Conservation (phyloP, 2,797 vertebrate species). For the Chelidonichthys spinosus region DNA sequence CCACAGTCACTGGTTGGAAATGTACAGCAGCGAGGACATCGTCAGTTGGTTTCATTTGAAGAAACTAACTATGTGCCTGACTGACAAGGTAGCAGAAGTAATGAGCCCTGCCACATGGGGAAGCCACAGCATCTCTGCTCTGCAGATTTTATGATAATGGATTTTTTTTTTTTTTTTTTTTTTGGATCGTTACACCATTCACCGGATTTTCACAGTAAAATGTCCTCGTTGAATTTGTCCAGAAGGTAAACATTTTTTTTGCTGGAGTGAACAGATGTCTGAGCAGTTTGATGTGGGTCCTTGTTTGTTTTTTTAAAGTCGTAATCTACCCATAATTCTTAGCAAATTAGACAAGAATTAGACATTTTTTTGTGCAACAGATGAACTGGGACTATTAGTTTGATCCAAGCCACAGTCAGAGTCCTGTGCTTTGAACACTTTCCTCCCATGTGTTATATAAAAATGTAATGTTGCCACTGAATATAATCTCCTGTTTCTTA, state of each 20-base stretch:
- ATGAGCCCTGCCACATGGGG: background rate
- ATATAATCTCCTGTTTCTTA: background rate
- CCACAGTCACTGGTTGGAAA: background rate
- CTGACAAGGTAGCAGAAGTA: constrained; percentile 4
- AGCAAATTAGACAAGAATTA: background rate
- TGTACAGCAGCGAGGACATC: background rate
- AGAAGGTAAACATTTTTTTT: background rate
- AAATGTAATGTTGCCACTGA: background rate
- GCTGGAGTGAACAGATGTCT: background rate
- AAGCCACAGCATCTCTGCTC: background rate
- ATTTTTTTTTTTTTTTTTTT: background rate
- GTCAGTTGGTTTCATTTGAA: background rate
- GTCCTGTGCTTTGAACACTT: background rate
- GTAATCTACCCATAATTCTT: background rate
- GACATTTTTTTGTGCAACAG: background rate
- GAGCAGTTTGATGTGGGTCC: background rate
- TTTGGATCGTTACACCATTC: background rate
- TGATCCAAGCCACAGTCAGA: background rate
- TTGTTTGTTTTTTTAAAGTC: background rate
- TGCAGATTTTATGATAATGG: constrained; percentile 10
- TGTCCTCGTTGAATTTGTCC: background rate
- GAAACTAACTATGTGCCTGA: constrained; percentile 3
- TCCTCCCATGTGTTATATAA: background rate
- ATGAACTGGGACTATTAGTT: background rate
- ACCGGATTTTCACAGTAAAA: background rate